These are phyloP conservation scores for Hypena proboscidalis DNA, from an alignment of 2,888 invertebrate species.

Conservation along the genomic window DNA sequence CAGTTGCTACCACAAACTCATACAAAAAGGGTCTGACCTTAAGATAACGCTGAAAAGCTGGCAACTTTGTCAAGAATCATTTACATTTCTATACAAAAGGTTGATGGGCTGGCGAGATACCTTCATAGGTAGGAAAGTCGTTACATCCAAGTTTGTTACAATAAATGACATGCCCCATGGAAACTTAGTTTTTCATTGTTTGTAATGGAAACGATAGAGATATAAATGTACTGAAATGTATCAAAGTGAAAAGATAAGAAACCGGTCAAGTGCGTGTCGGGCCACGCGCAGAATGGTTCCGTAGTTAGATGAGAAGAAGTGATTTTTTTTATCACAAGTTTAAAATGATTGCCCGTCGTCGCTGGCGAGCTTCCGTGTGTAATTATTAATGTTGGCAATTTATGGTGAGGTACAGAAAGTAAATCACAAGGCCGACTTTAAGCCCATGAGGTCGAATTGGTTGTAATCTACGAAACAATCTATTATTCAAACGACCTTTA, in stretches of 20 bases:
- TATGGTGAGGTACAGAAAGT: too few relatives aligned
- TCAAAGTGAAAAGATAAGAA: too few relatives aligned
- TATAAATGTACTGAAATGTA: too few relatives aligned
- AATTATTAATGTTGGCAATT: too few relatives aligned
- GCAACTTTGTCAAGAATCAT: constrained; percentile 38
- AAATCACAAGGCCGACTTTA: constrained; percentile 25
- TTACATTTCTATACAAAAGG: constrained; percentile 39
- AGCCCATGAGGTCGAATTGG: constrained; percentile 18
- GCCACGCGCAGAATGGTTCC: too few relatives aligned
- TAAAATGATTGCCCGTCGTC: too few relatives aligned
- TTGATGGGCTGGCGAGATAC: constrained; percentile 29
- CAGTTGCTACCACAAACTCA: constrained; percentile 21
- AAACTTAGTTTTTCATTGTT: too few relatives aligned
- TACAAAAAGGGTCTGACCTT: constrained; percentile 26
- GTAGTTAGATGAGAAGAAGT: too few relatives aligned
- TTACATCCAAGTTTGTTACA: constrained; percentile 20
- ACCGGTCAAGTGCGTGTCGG: too few relatives aligned
- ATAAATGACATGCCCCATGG: constrained; percentile 21
- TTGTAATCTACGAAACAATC: constrained; percentile 29
- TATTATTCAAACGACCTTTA: constrained; percentile 35
- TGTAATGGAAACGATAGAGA: too few relatives aligned
- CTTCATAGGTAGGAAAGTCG: constrained; percentile 19
- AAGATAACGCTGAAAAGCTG: constrained; percentile 30
- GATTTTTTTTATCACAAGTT: too few relatives aligned
- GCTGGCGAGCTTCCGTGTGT: too few relatives aligned